Conservation (phyloP, 1,140 invertebrate species). For the Acromyrmex echinatior region DNA sequence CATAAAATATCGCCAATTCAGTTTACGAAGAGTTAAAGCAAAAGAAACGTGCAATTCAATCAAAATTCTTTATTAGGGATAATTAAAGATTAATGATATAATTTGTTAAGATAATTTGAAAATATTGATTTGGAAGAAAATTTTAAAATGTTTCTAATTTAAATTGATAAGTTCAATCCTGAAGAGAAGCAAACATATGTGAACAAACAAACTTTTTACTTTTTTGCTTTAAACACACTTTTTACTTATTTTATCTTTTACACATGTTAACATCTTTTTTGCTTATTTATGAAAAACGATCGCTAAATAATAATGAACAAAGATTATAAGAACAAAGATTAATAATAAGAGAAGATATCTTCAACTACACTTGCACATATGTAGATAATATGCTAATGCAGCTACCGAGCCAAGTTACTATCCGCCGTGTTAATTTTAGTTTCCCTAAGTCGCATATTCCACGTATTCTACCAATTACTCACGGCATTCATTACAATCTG, state of each 20-base stretch:
- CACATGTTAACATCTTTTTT: neutral
- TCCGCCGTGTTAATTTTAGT: slow-evolving; percentile 34
- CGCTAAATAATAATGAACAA: neutral
- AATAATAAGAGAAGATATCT: slow-evolving; percentile 5
- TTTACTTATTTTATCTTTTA: no score
- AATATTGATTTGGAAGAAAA: neutral
- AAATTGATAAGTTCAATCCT: neutral
- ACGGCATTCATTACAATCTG: slow-evolving; percentile 14
- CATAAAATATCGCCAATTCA: slow-evolving; percentile 30
- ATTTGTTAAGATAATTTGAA: neutral
- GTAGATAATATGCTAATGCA: slow-evolving; percentile 48
- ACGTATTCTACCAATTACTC: slow-evolving; percentile 11
- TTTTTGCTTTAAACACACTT: no score
- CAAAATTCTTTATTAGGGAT: neutral
- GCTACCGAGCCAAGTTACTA: slow-evolving; percentile 15
- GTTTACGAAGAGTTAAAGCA: neutral
- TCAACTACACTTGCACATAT: slow-evolving; percentile 22
- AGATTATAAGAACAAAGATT: slow-evolving; percentile 7
- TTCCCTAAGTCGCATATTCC: slow-evolving; percentile 33
- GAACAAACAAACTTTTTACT: neutral
- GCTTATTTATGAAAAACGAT: neutral
- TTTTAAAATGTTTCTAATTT: neutral
- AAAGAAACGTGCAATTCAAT: neutral
- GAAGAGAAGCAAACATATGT: neutral
- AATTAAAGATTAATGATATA: slow-evolving; percentile 18